Evolutionary conservation across 2,888 invertebrate species (phyloP).

Genomic region (Polydrusus tereticollis): DNA sequence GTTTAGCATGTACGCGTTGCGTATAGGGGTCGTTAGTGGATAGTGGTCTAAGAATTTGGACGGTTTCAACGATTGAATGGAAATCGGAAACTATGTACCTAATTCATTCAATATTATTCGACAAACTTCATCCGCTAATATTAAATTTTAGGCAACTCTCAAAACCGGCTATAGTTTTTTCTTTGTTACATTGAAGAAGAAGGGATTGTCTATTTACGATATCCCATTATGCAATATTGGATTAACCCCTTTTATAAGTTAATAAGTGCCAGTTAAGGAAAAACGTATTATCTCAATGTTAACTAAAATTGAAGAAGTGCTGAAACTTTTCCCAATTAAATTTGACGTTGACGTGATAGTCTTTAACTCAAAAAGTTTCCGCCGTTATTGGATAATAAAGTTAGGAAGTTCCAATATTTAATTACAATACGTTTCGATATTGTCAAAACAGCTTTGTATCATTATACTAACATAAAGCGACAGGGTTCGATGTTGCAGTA

Average conservation of each 20-base stretch:
- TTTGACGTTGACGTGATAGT: constrained; percentile 5
- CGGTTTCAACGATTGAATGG: not conserved
- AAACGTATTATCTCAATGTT: constrained; percentile 9
- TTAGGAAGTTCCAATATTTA: not conserved
- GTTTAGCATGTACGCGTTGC: constrained; percentile 23
- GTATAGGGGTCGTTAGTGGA: constrained; percentile 15
- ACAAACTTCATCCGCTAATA: no score
- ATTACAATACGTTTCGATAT: not conserved
- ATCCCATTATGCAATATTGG: not conserved
- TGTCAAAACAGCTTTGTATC: not conserved
- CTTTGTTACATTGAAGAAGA: no score
- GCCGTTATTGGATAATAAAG: constrained; percentile 1
- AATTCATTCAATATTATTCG: no score
- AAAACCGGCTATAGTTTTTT: no score
- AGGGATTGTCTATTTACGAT: not conserved
- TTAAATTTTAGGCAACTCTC: no score
- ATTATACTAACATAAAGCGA: not conserved
- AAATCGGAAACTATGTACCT: no score
- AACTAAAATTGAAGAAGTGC: constrained; percentile 7
- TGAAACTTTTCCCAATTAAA: constrained; percentile 9
- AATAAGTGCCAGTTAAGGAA: not conserved
- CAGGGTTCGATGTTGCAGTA: not conserved
- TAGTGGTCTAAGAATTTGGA: not conserved
- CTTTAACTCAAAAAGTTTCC: constrained; percentile 12
- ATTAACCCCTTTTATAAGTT: not conserved